Evolutionary conservation across 2,113 vertebrate genomes (phyloP).

Genomic region (Pseudois nayaur): DNA sequence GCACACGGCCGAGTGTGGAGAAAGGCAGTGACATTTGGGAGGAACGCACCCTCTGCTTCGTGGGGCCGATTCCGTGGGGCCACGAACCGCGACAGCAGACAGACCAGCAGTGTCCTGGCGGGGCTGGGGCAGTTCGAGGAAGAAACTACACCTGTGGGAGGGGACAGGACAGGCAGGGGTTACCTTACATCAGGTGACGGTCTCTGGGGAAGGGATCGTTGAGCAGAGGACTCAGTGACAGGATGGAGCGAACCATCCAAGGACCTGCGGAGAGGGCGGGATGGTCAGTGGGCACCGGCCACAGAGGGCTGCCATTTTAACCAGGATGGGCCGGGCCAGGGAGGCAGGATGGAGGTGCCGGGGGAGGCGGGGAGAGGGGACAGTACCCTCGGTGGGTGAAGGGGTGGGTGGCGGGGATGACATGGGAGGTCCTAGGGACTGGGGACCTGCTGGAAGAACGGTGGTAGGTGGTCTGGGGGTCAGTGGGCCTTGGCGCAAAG

Average conservation of each 20-base stretch:
- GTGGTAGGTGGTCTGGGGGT: background rate
- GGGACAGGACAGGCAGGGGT: background rate
- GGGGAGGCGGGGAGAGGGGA: background rate
- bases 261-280: background rate
- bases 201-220: background rate
- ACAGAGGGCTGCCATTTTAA: background rate
- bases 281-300: background rate
- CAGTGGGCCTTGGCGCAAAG: background rate
- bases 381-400: background rate
- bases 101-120: fast-evolving
- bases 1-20: fast-evolving
- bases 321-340: background rate
- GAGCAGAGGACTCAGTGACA: background rate
- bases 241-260: fast-evolving
- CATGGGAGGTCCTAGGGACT: background rate
- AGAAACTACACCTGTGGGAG: fast-evolving
- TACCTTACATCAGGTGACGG: fast-evolving
- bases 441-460: fast-evolving
- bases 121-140: too few relatives aligned
- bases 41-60: fast-evolving
- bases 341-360: background rate
- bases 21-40: fast-evolving
- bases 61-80: fast-evolving
- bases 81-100: fast-evolving
- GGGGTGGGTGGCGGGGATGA: background rate